phyloP scores from a whole-genome alignment of 2,797 vertebrate genomes.

The Trachops cirrhosus region DNA sequence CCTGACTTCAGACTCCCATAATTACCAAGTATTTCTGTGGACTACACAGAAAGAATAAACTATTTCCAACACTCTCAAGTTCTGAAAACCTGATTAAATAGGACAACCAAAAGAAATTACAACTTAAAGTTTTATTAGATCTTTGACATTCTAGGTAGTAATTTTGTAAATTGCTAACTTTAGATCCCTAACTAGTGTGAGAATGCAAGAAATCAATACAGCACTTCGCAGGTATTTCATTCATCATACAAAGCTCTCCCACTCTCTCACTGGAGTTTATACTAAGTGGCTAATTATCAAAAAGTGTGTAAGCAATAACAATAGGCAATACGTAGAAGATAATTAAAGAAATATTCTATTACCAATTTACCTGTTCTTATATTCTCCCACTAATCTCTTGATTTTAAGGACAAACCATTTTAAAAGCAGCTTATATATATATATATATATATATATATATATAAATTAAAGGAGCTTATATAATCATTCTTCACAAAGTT shows the following conservation, averaged over 20 bases:
- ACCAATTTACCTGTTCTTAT: conserved; percentile 23
- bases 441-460: too few species aligned
- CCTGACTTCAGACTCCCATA: background rate
- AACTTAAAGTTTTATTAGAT: background rate
- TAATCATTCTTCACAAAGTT: conserved; percentile 4
- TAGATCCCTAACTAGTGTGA: background rate
- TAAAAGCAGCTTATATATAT: conserved; percentile 4
- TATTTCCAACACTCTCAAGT: conserved; percentile 20
- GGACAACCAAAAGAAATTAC: conserved; percentile 9
- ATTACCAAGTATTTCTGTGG: conserved; percentile 4
- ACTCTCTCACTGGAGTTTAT: background rate
- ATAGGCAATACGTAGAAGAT: background rate
- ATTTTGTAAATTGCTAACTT: conserved; percentile 33
- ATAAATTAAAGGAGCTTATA: conserved; percentile 12
- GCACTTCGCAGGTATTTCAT: background rate
- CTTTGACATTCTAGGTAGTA: background rate
- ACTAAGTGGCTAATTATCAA: background rate
- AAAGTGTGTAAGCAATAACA: background rate
- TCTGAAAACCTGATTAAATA: conserved; percentile 22
- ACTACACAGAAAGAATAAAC: conserved; percentile 4
- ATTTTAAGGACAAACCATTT: conserved; percentile 41
- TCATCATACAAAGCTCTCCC: background rate
- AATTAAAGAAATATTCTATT: conserved; percentile 24
- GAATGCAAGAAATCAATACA: conserved; percentile 12
- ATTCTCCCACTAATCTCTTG: background rate